Evolutionary conservation across 2,113 vertebrate genomes (phyloP).

Genomic region (Chamaea fasciata): DNA sequence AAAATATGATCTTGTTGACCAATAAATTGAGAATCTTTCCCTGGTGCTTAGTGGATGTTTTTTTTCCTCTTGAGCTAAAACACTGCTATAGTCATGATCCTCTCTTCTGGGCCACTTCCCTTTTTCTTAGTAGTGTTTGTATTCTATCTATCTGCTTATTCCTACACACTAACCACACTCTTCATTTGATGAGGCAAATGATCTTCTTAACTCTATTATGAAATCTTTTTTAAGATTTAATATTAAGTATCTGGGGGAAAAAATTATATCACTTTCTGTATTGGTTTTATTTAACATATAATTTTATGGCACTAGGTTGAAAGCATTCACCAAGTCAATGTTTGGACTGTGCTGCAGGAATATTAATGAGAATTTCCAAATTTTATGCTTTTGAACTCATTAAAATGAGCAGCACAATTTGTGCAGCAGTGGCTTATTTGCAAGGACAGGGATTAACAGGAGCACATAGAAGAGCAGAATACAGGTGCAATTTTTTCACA

Average conservation of each 20-base stretch:
- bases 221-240: background rate
- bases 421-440: background rate
- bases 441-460: background rate
- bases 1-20: background rate
- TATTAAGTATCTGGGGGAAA: background rate
- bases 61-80: background rate
- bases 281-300: background rate
- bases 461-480: background rate
- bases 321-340: background rate
- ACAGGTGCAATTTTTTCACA: background rate
- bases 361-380: background rate
- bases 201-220: background rate
- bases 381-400: background rate
- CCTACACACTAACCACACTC: background rate
- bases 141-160: background rate
- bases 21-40: background rate
- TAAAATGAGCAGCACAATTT: background rate
- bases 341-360: background rate
- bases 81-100: background rate
- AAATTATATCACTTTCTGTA: background rate
- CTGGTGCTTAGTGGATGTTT: background rate
- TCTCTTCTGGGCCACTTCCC: background rate
- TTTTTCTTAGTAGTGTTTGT: background rate
- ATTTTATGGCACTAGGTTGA: background rate
- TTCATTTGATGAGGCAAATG: background rate